Evolutionary conservation across 1,140 invertebrate genomes (phyloP), one percentile per base, ranked within the genome.

Genomic region (Leptopilina boulardi): DNA sequence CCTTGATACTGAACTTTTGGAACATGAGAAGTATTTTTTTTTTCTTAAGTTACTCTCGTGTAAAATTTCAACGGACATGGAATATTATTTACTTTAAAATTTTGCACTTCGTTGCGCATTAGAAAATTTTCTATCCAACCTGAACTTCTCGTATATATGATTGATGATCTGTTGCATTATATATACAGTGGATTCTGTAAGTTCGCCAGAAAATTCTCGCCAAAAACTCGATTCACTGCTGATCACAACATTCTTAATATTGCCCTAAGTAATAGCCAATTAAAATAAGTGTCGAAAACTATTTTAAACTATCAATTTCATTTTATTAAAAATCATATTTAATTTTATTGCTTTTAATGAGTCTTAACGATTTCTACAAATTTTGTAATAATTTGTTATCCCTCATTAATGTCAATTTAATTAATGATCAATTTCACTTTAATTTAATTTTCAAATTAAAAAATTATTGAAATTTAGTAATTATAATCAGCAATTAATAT

Each of bases 1-100:
- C 74, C 59, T 78, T 76, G 74, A 56, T 71, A 76, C 5, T 81
- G 74, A 81, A 81, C 72, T 78, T 51, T 51, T 81, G 74, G 19
- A 78, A 78, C 23, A 66, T 30, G 23, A 66, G 23, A 66, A 66
- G 56, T 30, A 9, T 38, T 38, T 38, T 34, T 34, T 34, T 34
- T 59, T 59, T 59, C 54, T n/a, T n/a, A n/a, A n/a, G n/a, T n/a
- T 19, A 15, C 19, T 34, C 15, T 19, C 47, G 30, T 42, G 44
- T 51, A 21, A 4, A n/a, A 77, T 73, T 80, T 38, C 71, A 13
- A 23, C 41, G 54, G 8, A 19, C 34, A 71, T 38, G 70, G 21
- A 41, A 19, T 71, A 41, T 44, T 44, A 76, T 26, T 76, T 71
- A 76, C 44, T 71, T 34, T n/a, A n/a, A 71, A 41, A 71, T 71